Evolutionary conservation across 2,888 invertebrate genomes (phyloP), one percentile per base, ranked within the genome.

Genomic region (Schizaphis graminum): DNA sequence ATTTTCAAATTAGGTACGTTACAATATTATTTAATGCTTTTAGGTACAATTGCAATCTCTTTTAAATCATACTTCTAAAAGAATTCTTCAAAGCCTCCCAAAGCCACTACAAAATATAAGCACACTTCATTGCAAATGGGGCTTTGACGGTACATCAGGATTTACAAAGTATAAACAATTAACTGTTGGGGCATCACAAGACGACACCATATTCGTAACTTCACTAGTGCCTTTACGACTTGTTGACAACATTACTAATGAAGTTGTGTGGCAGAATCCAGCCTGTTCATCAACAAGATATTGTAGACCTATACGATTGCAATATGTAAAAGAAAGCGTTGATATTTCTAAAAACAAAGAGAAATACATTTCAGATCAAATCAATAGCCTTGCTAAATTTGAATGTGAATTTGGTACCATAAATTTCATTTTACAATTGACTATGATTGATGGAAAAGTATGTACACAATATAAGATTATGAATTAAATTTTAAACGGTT

Each of bases 21-120:
- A 47, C 47, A 47, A 47, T 41, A 84, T 84, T 35, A 35, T 84
- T 35, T 35, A 21, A 84, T 84, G 13, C 11, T 84, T 35, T 84
- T 84, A 84, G 41, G 84, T 84, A 35, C 84, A 35, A 41, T 84
- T 84, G 35, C 41, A 84, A 84, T 35, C 41, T 10, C 84, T 84
- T 84, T 84, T 84, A 84, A 35, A 84, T 35, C 84, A 84, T 35
- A 84, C 84, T 84, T 35, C 84, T 35, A 84, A 84, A 84, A 84
- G 84, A 84, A 10, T 84, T 84, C 24, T 84, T 35, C 84, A 84
- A 84, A 84, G 84, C 84, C 35, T 84, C 13, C 35, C 84, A 35
- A 41, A 16, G 11, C 35, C 35, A 10, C 35, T 35, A 84, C 13
- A 41, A 84, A 11, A 35, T 84, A 84, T 35, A 35, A 11, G 35